Conservation (phyloP, 2,888 invertebrate genomes). For the Hyposoter didymator region DNA sequence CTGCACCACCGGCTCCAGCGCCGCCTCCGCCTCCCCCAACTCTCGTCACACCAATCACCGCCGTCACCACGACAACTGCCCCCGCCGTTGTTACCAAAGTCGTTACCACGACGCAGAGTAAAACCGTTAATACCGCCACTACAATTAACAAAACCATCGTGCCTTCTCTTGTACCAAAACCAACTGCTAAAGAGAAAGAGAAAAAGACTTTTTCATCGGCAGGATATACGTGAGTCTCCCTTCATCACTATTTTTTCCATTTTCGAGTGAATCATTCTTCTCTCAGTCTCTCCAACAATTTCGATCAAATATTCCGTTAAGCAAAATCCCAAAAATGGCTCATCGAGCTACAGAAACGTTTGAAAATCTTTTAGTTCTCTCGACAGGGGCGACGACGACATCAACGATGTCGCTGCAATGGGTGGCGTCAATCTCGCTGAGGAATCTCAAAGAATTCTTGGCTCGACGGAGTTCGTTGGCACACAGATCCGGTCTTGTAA, state of each 20-base stretch:
- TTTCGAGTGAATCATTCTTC: too few species aligned
- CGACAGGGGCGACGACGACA: slow-evolving; percentile 94
- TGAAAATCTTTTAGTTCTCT: background rate
- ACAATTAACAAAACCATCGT: slow-evolving; percentile 86
- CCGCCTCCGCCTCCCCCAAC: slow-evolving; percentile 15
- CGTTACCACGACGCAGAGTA: slow-evolving; percentile 77
- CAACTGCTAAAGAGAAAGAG: slow-evolving; percentile 91
- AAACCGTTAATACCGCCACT: slow-evolving; percentile 81
- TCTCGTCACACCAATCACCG: slow-evolving; percentile 58
- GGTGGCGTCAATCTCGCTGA: slow-evolving; percentile 99
- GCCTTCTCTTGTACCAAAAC: slow-evolving; percentile 86
- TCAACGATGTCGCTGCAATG: slow-evolving; percentile 99
- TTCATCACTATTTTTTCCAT: background rate
- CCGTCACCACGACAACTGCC: slow-evolving; percentile 75
- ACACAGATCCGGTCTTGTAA: slow-evolving; percentile 95
- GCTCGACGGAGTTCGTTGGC: slow-evolving; percentile 95
- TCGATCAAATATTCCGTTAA: slow-evolving; percentile 74
- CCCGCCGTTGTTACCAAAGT: slow-evolving; percentile 82
- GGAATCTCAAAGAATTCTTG: slow-evolving; percentile 97
- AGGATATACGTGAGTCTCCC: slow-evolving; percentile 84
- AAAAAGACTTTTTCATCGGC: slow-evolving; percentile 88
- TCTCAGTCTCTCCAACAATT: too few species aligned
- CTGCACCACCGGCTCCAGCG: slow-evolving; percentile 22
- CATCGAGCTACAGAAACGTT: background rate
- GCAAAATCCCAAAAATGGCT: too few species aligned